Conservation (phyloP, 2,888 invertebrate species). For the Drosophila colorata region DNA sequence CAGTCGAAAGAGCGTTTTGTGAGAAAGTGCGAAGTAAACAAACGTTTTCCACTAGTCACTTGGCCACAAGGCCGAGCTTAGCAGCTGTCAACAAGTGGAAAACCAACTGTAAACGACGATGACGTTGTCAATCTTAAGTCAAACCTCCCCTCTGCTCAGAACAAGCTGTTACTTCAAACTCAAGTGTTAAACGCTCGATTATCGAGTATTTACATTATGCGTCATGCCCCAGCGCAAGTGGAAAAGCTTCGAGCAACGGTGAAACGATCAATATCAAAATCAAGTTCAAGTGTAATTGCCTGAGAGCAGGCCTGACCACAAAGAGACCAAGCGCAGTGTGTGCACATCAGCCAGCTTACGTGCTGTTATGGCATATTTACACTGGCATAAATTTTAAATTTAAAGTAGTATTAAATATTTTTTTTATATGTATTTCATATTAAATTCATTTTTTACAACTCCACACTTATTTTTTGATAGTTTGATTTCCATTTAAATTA, state of each 20-base stretch:
- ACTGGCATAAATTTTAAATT: too few species aligned
- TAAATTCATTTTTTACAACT: too few species aligned
- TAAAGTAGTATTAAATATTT: too few species aligned
- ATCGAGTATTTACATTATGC: constrained; percentile 2
- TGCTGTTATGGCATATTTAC: background rate
- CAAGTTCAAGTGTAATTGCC: constrained; percentile 23
- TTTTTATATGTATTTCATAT: too few species aligned
- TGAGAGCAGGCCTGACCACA: background rate
- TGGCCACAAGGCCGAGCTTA: constrained; percentile 20
- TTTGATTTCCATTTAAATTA: too few species aligned
- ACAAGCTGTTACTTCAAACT: constrained; percentile 1
- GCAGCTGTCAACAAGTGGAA: constrained; percentile 13
- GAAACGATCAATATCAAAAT: constrained; percentile 24
- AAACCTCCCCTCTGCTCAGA: constrained; percentile 1
- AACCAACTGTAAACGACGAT: constrained; percentile 18
- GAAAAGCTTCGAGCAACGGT: constrained; percentile 16
- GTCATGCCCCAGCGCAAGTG: constrained; percentile 9
- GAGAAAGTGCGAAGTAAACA: constrained; percentile 21
- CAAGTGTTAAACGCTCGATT: constrained; percentile 7
- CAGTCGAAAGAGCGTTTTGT: constrained; percentile 14
- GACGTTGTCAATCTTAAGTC: background rate
- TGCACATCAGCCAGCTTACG: background rate
- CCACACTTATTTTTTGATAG: too few species aligned
- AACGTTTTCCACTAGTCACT: constrained; percentile 18
- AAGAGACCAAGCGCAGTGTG: background rate